Conservation (phyloP, 2,113 vertebrate species). For the Calypte anna region DNA sequence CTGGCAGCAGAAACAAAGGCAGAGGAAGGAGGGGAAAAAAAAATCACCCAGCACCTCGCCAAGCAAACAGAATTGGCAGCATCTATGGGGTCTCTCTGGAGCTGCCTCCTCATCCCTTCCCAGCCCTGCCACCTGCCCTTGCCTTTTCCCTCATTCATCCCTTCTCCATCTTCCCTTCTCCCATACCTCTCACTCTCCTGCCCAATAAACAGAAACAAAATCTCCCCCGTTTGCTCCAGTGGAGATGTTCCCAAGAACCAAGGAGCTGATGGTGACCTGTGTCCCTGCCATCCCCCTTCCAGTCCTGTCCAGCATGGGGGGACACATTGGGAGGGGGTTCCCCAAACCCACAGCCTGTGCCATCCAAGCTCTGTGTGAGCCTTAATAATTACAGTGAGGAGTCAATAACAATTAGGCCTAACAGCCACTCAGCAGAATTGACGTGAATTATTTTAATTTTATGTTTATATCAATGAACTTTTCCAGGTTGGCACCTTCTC, state of each 20-base stretch:
- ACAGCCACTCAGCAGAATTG: constrained; percentile 76
- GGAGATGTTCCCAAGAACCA: not conserved
- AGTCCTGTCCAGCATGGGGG: fast-evolving
- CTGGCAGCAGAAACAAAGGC: constrained; percentile 68
- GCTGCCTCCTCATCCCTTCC: not conserved
- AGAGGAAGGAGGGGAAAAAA: constrained; percentile 48
- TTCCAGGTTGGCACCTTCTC: constrained; percentile 57
- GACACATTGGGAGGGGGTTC: not conserved
- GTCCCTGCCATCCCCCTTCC: not conserved
- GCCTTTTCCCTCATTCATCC: fast-evolving
- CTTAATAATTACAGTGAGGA: constrained; percentile 56
- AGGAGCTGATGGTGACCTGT: fast-evolving
- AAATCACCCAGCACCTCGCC: not conserved
- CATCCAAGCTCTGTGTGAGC: not conserved
- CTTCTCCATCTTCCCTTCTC: not conserved
- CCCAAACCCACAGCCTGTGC: not conserved
- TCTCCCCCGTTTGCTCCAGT: fast-evolving
- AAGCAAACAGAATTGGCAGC: not conserved
- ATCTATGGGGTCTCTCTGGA: not conserved
- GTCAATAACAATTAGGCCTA: constrained; percentile 77
- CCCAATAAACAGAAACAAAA: fast-evolving
- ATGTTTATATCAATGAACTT: constrained; percentile 69
- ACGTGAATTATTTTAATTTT: constrained; percentile 78
- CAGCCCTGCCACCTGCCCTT: not conserved
- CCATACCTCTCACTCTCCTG: fast-evolving